phyloP scores from a whole-genome alignment of 2,888 invertebrate species.

The Cryptocephalus primarius region DNA sequence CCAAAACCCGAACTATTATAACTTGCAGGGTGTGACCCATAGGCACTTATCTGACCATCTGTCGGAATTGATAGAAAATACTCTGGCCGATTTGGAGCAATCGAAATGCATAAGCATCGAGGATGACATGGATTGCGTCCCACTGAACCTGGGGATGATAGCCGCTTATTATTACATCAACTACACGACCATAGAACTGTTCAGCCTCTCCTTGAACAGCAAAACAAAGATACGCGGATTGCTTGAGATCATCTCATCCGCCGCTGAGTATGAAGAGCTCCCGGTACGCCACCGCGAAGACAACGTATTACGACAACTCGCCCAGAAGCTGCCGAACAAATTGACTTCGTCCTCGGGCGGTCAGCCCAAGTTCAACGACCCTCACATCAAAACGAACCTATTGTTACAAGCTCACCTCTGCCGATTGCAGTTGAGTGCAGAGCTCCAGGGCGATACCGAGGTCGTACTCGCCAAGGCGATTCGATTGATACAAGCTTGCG shows the following conservation, averaged over 20 bases:
- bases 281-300: constrained; percentile 95
- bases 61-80: constrained; percentile 95
- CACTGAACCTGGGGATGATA: constrained; percentile 98
- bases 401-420: constrained; percentile 93
- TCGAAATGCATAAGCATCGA: constrained; percentile 96
- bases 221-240: constrained; percentile 97
- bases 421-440: constrained; percentile 87
- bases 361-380: constrained; percentile 81
- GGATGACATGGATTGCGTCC: constrained; percentile 95
- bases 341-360: constrained; percentile 48
- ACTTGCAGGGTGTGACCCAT: constrained; percentile 92
- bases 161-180: constrained; percentile 99
- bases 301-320: constrained; percentile 55
- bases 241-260: constrained; percentile 94
- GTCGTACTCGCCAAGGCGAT: constrained; percentile 77
- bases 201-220: constrained; percentile 90
- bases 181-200: constrained; percentile 98
- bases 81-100: constrained; percentile 86
- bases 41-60: constrained; percentile 95
- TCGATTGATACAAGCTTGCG: constrained; percentile 85
- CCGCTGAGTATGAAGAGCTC: constrained; percentile 91
- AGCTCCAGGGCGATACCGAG: constrained; percentile 93
- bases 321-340: constrained; percentile 49
- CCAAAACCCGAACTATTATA: constrained; percentile 99
- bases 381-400: constrained; percentile 93